Percentiles rank a stretch among this genome's conserved stretches.
These are phyloP conservation scores for Drosophila pandora DNA, from an alignment of 1,140 invertebrate species.

Conservation along the genomic window DNA sequence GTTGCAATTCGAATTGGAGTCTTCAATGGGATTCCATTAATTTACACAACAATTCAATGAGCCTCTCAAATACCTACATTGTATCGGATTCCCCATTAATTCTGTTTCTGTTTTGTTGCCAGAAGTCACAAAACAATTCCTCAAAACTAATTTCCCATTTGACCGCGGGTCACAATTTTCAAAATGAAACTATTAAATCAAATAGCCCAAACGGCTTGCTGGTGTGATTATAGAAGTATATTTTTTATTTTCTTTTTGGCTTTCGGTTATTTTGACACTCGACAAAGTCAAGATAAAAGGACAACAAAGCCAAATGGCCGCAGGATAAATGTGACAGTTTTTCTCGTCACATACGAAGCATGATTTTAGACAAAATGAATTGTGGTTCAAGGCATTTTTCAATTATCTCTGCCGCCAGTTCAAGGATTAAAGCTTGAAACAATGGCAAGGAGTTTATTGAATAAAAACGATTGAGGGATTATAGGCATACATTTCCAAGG, in stretches of 20 bases:
- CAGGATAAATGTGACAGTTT: not conserved
- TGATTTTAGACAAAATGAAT: not conserved
- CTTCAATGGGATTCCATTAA: constrained; percentile 13
- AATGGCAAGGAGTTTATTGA: too few species aligned
- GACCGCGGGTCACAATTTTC: constrained; percentile 50
- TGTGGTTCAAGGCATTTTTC: not conserved
- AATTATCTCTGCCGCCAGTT: not conserved
- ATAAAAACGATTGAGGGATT: too few species aligned
- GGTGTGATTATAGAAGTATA: not conserved
- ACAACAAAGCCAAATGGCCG: not conserved
- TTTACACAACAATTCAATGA: not conserved
- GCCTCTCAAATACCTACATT: constrained; percentile 1
- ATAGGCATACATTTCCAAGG: too few species aligned
- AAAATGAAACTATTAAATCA: constrained; percentile 36
- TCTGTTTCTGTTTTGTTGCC: constrained; percentile 16
- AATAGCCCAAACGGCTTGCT: not conserved
- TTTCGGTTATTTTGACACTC: constrained; percentile 10
- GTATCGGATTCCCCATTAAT: constrained; percentile 16
- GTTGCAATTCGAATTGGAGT: too few species aligned
- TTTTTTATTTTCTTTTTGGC: constrained; percentile 14
- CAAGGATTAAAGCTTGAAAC: not conserved
- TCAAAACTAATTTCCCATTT: constrained; percentile 41
- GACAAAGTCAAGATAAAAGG: not conserved
- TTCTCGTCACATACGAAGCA: not conserved
- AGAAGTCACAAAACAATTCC: not conserved